Base-by-base conservation (phyloP, 2,797 vertebrate genomes). In the Pelodytes ibericus region DNA sequence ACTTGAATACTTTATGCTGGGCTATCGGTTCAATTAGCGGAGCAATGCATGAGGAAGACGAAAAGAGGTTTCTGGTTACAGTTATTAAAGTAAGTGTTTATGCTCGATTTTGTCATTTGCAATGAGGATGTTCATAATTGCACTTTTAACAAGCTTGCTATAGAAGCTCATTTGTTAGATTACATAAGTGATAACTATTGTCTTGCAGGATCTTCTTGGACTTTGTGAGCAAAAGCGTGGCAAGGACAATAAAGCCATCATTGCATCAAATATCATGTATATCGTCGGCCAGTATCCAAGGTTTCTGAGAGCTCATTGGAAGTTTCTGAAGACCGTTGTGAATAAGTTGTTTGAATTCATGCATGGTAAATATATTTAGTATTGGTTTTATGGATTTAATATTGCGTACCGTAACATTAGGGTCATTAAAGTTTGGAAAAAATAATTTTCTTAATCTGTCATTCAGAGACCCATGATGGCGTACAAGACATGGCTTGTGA, bases 401-500 rank as follows among this genome's bases (percentile, higher is more conserved):
- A 53, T 7, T n/a, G 11, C 9, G 3, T 24, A 36, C 10, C 1
- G 8, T 71, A 20, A 8, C 0, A 39, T 39, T 39, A 13, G 1
- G 1, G 36, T 39, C 7, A 39, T 39, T 1, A 13, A 13, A 8
- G 36, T 36, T 1, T 39, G 7, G 36, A 39, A 8, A 8, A 8
- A 8, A 25, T 22, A 56, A 22, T 8, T 3, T 36, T 36, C 33
- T 36, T 27, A 58, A 39, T 67, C 36, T 72, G 0, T 74, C 74
- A 80, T 49, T 70, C 91, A 99, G 98, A 99, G 90, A 99, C 98
- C 62, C 98, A 99, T 0, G 97, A 99, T 67, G 98, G 98, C 0
- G 98, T 99, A 60, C 98, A 99, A 89, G 98, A 99, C 84, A 99
- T 99, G 98, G 98, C 98, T 13, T 99, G 98, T 74, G 98, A 99